Evolutionary conservation across 1,140 invertebrate genomes (phyloP).

Genomic region (Trichonephila inaurata): DNA sequence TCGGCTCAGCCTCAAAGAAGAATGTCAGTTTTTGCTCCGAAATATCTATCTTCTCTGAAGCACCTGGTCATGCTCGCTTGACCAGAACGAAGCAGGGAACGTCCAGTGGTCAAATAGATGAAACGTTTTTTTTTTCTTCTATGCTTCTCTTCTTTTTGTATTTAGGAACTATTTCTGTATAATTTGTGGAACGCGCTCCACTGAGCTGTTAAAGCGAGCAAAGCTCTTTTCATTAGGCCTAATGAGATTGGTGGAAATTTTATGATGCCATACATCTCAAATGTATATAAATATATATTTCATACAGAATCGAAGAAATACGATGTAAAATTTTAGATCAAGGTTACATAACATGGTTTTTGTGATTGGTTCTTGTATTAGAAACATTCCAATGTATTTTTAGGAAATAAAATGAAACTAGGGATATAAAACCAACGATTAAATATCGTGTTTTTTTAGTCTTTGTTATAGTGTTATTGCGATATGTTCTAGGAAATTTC

Average conservation of each 20-base stretch:
- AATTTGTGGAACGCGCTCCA: conserved; percentile 62
- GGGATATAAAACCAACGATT: no score
- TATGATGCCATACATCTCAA: neutral
- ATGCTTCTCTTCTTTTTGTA: conserved; percentile 13
- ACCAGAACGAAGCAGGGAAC: conserved; percentile 11
- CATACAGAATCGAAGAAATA: neutral
- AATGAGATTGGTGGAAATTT: conserved; percentile 50
- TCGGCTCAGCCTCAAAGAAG: conserved; percentile 32
- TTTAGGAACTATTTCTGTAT: conserved; percentile 28
- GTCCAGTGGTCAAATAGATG: conserved; percentile 22
- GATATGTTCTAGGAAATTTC: no score
- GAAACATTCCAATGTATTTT: no score
- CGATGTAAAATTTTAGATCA: conserved; percentile 19
- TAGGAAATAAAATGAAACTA: no score
- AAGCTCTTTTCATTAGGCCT: conserved; percentile 56
- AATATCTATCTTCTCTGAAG: conserved; percentile 49
- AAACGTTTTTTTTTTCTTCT: neutral
- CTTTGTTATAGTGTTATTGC: no score
- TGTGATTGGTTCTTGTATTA: no score
- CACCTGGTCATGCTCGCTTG: conserved; percentile 56
- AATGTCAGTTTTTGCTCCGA: neutral
- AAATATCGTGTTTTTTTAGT: no score
- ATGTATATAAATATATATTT: conserved; percentile 21
- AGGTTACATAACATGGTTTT: conserved; percentile 38
- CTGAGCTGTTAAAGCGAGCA: conserved; percentile 43